Evolutionary conservation across 2,797 vertebrate genomes (phyloP).

Genomic region (Stomatorhinus walkeri): DNA sequence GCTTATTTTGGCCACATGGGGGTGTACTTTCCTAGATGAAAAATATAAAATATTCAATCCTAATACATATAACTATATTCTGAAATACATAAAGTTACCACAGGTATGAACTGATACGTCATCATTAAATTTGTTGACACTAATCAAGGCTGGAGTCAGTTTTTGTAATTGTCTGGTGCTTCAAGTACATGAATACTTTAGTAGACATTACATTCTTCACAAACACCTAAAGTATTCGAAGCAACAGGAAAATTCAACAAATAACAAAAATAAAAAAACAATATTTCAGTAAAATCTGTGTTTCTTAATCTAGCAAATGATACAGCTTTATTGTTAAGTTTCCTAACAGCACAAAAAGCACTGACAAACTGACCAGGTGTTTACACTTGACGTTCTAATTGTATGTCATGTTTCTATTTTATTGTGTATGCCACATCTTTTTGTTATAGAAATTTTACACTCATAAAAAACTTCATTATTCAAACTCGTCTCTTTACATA

Average conservation of each 20-base stretch:
- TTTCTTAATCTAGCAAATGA: background rate
- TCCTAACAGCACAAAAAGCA: background rate
- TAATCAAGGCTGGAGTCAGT: background rate
- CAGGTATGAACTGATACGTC: background rate
- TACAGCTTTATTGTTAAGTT: background rate
- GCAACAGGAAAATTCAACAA: background rate
- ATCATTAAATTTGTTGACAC: background rate
- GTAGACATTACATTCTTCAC: background rate
- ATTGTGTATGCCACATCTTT: background rate
- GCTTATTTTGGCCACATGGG: slow-evolving; percentile 8
- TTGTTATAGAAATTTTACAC: slow-evolving; percentile 3
- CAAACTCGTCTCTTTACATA: background rate
- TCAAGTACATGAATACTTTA: background rate
- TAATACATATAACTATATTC: background rate
- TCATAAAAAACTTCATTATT: slow-evolving; percentile 1
- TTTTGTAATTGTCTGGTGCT: background rate
- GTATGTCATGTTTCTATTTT: background rate
- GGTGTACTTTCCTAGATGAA: background rate
- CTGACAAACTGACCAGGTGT: background rate
- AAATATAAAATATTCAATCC: background rate
- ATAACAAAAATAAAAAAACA: background rate
- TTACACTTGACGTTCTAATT: background rate
- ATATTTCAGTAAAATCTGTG: background rate
- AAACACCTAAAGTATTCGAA: background rate
- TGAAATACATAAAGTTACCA: background rate